These are phyloP conservation scores for Xenopus tropicalis DNA, from an alignment of 2,113 vertebrate genomes.

Conservation along the genomic window UCB_Xtro_10.0 CM004446.2:140345001-140345500, in stretches of 20 bases:
- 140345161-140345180: background rate
- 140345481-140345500: too few species aligned
- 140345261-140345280: background rate
- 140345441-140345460: background rate
- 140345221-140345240: conserved; percentile 13
- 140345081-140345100: too few species aligned
- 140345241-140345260: background rate
- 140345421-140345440: conserved; percentile 24
- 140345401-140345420: conserved; percentile 35
- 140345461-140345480: too few species aligned
- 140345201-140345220: background rate
- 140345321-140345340: conserved; percentile 45
- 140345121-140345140: conserved; percentile 53
- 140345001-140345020: too few species aligned
- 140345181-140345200: background rate
- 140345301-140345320: conserved; percentile 41
- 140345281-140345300: conserved; percentile 40
- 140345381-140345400: conserved; percentile 53
- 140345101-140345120: conserved; percentile 11
- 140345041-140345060: conserved; percentile 30
- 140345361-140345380: conserved; percentile 50
- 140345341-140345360: conserved; percentile 47
- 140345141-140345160: conserved; percentile 30
- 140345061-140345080: too few species aligned
- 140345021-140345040: conserved; percentile 1